Evolutionary conservation across 2,888 invertebrate species (phyloP), one percentile per base, ranked within the genome.

Genomic region (Eupithecia inturbata): DNA sequence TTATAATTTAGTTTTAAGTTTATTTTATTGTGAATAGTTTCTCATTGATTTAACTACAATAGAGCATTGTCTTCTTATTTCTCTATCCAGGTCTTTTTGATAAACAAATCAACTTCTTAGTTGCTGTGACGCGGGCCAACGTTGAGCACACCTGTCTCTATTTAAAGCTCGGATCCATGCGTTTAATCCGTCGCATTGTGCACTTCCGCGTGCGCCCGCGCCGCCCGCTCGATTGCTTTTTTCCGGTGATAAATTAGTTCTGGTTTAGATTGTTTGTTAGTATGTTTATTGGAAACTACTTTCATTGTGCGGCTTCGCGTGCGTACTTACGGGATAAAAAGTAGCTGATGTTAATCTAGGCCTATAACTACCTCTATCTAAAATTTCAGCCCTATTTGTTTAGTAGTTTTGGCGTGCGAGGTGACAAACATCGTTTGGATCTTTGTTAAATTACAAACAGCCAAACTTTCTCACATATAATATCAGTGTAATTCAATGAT

Each of bases 201-300:
- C 41, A 31, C 72, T 75, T 80, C 78, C 78, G 76, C 73, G 62
- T 71, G 66, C 33, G 70, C 63, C 53, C 28, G 63, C 71, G 67
- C 71, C 22, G 68, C 63, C 60, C 39, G 67, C 69, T 70, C 74
- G 41, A 77, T 78, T 33, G 66, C 71, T 78, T 80, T 76, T 80
- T 77, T 80, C 79, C 78, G 77, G 78, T 76, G 22, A 74, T 76
- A 75, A 78, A 76, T 78, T 77, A 74, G 67, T n/a, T 28, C 70
- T 72, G 49, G 22, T 41, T 22, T 31, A 66, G 3, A 36, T 66
- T 66, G 64, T 64, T 68, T 66, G 57, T 73, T 68, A 26, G 66
- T 53, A 31, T 9, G 12, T 4, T 19, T 31, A 19, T 62, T 19
- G 26, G 19, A 31, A 45, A n/a, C 45, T 45, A n/a, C n/a, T 19